Conservation (phyloP, 2,888 invertebrate species). For the Mamestra brassicae region DNA sequence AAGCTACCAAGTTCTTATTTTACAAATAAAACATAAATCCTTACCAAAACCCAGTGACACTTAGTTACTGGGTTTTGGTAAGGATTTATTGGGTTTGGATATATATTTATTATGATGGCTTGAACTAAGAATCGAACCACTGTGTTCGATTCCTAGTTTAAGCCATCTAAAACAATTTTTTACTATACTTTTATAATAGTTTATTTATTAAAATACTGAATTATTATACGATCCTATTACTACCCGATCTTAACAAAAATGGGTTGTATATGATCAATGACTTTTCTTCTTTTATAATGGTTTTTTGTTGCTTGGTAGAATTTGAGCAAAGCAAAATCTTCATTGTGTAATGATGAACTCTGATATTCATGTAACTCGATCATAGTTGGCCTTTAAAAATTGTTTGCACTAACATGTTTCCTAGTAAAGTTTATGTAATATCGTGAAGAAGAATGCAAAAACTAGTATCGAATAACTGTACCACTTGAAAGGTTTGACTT, state of each 20-base stretch:
- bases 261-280: slow-evolving; percentile 13
- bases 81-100: too few species aligned
- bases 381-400: slow-evolving; percentile 48
- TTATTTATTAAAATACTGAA: neutral
- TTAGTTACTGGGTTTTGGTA: too few species aligned
- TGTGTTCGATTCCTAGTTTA: too few species aligned
- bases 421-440: slow-evolving; percentile 50
- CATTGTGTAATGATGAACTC: slow-evolving; percentile 45
- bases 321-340: slow-evolving; percentile 23
- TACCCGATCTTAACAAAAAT: neutral
- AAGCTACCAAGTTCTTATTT: too few species aligned
- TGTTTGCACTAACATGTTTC: slow-evolving; percentile 54
- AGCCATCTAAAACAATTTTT: too few species aligned
- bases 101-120: too few species aligned
- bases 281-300: slow-evolving; percentile 30
- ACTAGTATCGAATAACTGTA: slow-evolving; percentile 58
- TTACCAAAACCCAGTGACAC: too few species aligned
- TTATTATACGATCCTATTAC: neutral
- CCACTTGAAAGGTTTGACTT: slow-evolving; percentile 69
- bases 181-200: too few species aligned
- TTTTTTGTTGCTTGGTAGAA: slow-evolving; percentile 28
- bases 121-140: too few species aligned
- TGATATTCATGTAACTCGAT: slow-evolving; percentile 45
- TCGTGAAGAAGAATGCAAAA: slow-evolving; percentile 45
- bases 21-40: too few species aligned